Evolutionary conservation across 2,888 invertebrate species (phyloP).

Genomic region (Xanthia icteritia): DNA sequence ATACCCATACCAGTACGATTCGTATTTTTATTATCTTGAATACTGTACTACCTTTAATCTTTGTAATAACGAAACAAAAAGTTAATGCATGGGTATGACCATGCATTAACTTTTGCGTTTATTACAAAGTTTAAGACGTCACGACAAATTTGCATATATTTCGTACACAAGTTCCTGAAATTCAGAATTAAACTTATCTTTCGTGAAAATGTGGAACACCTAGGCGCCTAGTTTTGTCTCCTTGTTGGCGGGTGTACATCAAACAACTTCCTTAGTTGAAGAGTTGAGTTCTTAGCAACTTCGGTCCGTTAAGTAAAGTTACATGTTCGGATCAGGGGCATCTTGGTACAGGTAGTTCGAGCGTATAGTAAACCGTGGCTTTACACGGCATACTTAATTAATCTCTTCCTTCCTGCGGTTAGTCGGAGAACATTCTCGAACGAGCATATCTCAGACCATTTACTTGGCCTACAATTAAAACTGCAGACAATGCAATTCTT

Average conservation of each 20-base stretch:
- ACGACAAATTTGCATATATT: conserved; percentile 37
- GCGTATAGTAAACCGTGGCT: conserved; percentile 38
- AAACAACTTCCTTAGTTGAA: conserved; percentile 60
- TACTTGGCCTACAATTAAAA: conserved; percentile 37
- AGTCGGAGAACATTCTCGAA: conserved; percentile 26
- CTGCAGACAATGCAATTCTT: conserved; percentile 51
- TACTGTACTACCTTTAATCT: background rate
- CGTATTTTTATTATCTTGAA: conserved; percentile 26
- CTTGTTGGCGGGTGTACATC: conserved; percentile 49
- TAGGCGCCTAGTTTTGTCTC: conserved; percentile 48
- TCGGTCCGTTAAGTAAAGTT: conserved; percentile 55
- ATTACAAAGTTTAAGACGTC: conserved; percentile 23
- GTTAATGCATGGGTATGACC: conserved; percentile 16
- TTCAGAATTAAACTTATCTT: conserved; percentile 47
- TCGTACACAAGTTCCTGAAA: conserved; percentile 33
- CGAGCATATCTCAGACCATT: conserved; percentile 18
- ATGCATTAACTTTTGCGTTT: too few relatives aligned
- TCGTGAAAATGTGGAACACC: conserved; percentile 47
- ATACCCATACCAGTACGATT: background rate
- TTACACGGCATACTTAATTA: conserved; percentile 59
- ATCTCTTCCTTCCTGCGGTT: conserved; percentile 28
- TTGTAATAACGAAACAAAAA: background rate
- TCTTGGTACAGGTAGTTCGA: conserved; percentile 49
- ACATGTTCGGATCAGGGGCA: conserved; percentile 52
- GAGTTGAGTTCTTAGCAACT: conserved; percentile 54